These are phyloP conservation scores for Synaphobranchus kaupii DNA, from an alignment of 2,797 vertebrate genomes.

Conservation along the genomic window DNA sequence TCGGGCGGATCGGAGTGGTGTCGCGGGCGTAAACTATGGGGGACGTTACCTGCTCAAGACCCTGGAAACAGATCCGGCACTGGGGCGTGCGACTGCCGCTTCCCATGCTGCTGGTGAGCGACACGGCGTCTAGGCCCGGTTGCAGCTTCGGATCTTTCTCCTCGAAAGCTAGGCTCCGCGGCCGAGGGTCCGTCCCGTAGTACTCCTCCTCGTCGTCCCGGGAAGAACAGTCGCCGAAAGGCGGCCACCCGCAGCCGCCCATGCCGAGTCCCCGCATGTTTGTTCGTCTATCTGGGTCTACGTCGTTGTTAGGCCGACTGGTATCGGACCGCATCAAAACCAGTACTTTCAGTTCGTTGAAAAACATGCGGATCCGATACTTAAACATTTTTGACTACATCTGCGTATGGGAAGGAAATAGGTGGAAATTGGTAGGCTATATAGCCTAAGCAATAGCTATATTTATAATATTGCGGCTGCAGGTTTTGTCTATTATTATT, in stretches of 20 bases:
- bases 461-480: conserved; percentile 28
- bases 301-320: conserved; percentile 71
- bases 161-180: conserved; percentile 69
- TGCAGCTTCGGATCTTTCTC: conserved; percentile 66
- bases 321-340: conserved; percentile 80
- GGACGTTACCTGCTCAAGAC: conserved; percentile 80
- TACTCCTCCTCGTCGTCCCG: conserved; percentile 82
- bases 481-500: conserved; percentile 28
- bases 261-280: conserved; percentile 66
- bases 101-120: conserved; percentile 79
- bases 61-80: conserved; percentile 90
- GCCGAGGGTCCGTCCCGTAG: conserved; percentile 73
- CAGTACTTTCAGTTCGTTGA: conserved; percentile 87
- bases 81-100: conserved; percentile 80
- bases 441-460: conserved; percentile 13
- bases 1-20: not conserved
- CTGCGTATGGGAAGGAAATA: conserved; percentile 34
- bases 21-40: not conserved
- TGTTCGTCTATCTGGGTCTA: conserved; percentile 63
- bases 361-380: conserved; percentile 83
- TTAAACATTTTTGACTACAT: conserved; percentile 79
- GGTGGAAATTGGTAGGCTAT: conserved; percentile 33
- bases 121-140: conserved; percentile 72
- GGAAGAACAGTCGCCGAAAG: conserved; percentile 74
- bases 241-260: conserved; percentile 81